These are phyloP conservation scores for Andrena dorsata DNA, from an alignment of 2,888 invertebrate genomes.

Conservation along the genomic window DNA sequence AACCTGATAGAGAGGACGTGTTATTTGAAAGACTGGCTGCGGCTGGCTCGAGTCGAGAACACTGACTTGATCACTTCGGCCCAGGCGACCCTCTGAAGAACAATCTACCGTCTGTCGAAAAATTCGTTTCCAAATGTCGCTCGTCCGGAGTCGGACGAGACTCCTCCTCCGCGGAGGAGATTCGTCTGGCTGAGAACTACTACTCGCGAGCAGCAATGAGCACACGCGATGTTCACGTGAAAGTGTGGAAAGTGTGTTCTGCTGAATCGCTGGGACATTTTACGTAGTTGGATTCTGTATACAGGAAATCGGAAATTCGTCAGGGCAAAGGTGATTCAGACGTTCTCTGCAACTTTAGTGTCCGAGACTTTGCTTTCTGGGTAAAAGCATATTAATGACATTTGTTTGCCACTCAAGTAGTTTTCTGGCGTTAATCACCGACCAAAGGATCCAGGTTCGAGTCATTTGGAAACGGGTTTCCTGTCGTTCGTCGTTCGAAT, in stretches of 20 bases:
- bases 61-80: slow-evolving; percentile 81
- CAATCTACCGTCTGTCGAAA: slow-evolving; percentile 26
- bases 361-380: too few relatives aligned
- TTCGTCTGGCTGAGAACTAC: slow-evolving; percentile 3
- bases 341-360: too few relatives aligned
- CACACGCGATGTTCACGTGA: neutral
- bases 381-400: too few relatives aligned
- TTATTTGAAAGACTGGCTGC: slow-evolving; percentile 89
- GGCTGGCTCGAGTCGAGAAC: slow-evolving; percentile 85
- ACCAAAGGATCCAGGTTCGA: neutral
- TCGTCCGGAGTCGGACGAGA: neutral
- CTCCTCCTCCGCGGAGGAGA: neutral
- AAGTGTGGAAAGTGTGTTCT: neutral
- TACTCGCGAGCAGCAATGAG: neutral
- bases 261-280: neutral
- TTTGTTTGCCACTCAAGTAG: neutral
- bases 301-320: too few relatives aligned
- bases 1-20: slow-evolving; percentile 89
- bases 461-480: slow-evolving; percentile 31
- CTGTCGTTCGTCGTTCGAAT: slow-evolving; percentile 23
- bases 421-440: neutral
- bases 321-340: too few relatives aligned
- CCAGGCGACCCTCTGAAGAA: slow-evolving; percentile 81
- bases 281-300: neutral
- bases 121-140: slow-evolving; percentile 36